Evolutionary conservation across 2,113 vertebrate species (phyloP).

Genomic region (Oceanodroma tethys): DNA sequence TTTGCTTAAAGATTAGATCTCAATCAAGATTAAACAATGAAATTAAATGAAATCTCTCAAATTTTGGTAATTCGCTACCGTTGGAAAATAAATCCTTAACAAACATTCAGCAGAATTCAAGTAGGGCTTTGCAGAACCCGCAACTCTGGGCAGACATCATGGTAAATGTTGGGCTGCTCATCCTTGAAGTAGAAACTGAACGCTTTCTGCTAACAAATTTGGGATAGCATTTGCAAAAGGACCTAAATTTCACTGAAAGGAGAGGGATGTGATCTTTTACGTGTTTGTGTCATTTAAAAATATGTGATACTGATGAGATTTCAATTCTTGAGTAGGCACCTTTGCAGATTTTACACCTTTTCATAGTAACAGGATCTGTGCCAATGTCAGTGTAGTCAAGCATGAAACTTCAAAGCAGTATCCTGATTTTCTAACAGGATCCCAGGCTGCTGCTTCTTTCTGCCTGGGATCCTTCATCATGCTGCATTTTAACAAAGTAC

Average conservation of each 20-base stretch:
- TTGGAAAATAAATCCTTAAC: background rate
- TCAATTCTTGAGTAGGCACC: background rate
- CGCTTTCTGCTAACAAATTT: background rate
- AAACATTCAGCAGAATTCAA: background rate
- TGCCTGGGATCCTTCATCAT: background rate
- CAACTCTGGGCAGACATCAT: fast-evolving
- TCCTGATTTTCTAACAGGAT: background rate
- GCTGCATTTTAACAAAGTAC: background rate
- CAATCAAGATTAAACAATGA: background rate
- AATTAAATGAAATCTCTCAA: background rate
- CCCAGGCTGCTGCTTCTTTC: background rate
- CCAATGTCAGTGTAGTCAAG: background rate
- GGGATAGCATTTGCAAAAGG: background rate
- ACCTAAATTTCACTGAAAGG: background rate
- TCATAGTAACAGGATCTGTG: background rate
- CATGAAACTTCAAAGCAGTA: background rate
- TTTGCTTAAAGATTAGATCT: background rate
- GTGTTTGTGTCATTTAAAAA: background rate
- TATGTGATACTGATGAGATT: background rate
- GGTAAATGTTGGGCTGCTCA: background rate
- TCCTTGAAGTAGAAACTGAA: background rate
- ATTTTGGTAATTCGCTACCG: background rate
- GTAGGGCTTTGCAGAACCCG: background rate
- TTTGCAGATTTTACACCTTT: background rate
- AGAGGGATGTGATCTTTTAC: background rate